These are phyloP conservation scores for Stylophora pistillata DNA, from an alignment of 64 coral and sea anemone genomes.

Conservation along the genomic window DNA sequence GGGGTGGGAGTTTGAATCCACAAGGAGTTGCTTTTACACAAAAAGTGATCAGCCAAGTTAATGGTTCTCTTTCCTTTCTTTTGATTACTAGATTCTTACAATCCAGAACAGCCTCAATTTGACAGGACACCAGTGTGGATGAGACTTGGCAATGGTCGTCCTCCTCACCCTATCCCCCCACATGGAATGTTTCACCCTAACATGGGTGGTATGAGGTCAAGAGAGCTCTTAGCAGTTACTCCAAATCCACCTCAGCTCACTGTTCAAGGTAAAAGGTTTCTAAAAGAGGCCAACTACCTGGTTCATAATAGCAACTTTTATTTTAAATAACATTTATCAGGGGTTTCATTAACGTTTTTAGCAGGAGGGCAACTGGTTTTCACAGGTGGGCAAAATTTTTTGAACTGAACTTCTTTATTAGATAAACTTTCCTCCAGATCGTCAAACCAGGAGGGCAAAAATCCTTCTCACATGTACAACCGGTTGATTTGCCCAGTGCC, in stretches of 20 bases:
- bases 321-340: background rate
- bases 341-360: no score
- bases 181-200: conserved; percentile 57
- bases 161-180: conserved; percentile 56
- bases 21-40: no score
- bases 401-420: no score
- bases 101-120: conserved; percentile 98
- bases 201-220: conserved; percentile 44
- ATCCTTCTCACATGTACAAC: no score
- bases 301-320: background rate
- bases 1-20: no score
- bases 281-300: background rate
- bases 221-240: conserved; percentile 68
- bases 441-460: no score
- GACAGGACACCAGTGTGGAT: conserved; percentile 92
- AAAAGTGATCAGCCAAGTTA: no score
- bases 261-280: conserved; percentile 57
- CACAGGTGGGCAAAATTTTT: no score
- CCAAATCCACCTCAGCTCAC: conserved; percentile 63
- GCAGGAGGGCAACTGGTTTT: no score
- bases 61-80: background rate
- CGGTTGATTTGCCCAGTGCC: no score
- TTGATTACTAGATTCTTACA: conserved; percentile 71
- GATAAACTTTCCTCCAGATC: no score
- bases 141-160: conserved; percentile 68